Percentiles rank a stretch among this genome's conserved stretches.
Conservation (phyloP, 1,140 invertebrate species). For the Drosophila rufa region DNA sequence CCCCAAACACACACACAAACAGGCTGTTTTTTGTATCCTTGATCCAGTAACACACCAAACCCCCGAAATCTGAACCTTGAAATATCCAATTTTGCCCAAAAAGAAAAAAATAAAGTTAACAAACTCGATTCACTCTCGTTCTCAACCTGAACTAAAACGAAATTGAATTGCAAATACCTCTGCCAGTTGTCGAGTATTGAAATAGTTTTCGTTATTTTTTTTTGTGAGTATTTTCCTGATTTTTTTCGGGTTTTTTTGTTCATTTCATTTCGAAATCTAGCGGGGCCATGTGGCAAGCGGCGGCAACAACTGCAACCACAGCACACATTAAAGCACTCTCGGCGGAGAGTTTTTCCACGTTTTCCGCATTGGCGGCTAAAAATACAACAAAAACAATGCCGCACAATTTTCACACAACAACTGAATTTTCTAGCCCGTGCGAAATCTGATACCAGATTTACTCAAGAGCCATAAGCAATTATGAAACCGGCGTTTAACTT, state of each 20-base stretch:
- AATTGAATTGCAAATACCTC: slow-evolving; percentile 41
- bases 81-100: slow-evolving; percentile 29
- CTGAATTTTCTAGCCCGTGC: slow-evolving; percentile 44
- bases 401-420: slow-evolving; percentile 42
- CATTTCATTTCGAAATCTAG: slow-evolving; percentile 23
- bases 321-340: slow-evolving; percentile 11
- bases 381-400: slow-evolving; percentile 37
- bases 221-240: no score
- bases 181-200: slow-evolving; percentile 19
- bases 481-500: slow-evolving; percentile 75
- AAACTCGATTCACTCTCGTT: slow-evolving; percentile 40
- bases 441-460: slow-evolving; percentile 76
- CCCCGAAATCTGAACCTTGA: slow-evolving; percentile 38
- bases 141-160: slow-evolving; percentile 22
- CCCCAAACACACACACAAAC: background rate
- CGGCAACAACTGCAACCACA: slow-evolving; percentile 29
- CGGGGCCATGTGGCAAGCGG: slow-evolving; percentile 35
- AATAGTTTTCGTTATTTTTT: slow-evolving; percentile 38
- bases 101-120: slow-evolving; percentile 22
- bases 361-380: slow-evolving; percentile 47
- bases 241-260: background rate
- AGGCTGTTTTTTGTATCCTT: slow-evolving; percentile 24
- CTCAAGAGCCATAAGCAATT: slow-evolving; percentile 67
- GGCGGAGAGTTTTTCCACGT: slow-evolving; percentile 39
- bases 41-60: slow-evolving; percentile 39